A percentile compares a stretch with the other conserved stretches of the same genome.
Evolutionary conservation across 1,140 invertebrate genomes (phyloP).

Genomic region (Spodoptera frugiperda): DNA sequence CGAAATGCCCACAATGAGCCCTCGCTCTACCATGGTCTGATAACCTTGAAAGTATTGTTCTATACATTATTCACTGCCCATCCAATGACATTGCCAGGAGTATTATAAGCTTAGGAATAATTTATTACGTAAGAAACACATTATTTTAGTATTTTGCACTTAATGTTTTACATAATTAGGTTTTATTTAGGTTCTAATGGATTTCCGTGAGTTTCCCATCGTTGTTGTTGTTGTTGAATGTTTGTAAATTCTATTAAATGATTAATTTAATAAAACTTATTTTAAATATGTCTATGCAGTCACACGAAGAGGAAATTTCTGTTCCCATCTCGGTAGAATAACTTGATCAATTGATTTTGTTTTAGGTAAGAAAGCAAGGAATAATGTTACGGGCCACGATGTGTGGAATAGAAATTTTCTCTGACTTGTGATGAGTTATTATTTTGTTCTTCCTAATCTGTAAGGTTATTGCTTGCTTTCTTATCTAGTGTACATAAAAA

Average conservation of each 20-base stretch:
- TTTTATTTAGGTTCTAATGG: constrained; percentile 33
- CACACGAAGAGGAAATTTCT: constrained; percentile 84
- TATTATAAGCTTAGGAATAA: constrained; percentile 36
- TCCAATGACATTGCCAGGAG: constrained; percentile 42
- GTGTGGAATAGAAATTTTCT: constrained; percentile 86
- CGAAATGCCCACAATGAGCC: constrained; percentile 78
- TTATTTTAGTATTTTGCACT: constrained; percentile 49
- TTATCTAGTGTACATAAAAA: constrained; percentile 78
- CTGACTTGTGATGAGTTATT: constrained; percentile 78
- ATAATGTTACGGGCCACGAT: constrained; percentile 61
- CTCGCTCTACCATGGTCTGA: constrained; percentile 84
- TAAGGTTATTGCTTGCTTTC: constrained; percentile 83
- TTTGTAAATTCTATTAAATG: constrained; percentile 62
- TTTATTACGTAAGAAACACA: constrained; percentile 32
- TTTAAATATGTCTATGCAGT: constrained; percentile 55
- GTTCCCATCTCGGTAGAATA: constrained; percentile 81
- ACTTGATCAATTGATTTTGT: constrained; percentile 58
- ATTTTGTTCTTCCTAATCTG: constrained; percentile 58
- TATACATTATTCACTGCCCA: constrained; percentile 45
- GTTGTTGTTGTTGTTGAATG: constrained; percentile 57
- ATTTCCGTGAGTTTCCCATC: constrained; percentile 67
- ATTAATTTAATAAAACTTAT: constrained; percentile 63
- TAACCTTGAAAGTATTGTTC: constrained; percentile 42
- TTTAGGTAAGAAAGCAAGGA: constrained; percentile 81
- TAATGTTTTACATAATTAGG: constrained; percentile 1